Conservation (phyloP, 2,888 invertebrate genomes). For the Formica aserva region DNA sequence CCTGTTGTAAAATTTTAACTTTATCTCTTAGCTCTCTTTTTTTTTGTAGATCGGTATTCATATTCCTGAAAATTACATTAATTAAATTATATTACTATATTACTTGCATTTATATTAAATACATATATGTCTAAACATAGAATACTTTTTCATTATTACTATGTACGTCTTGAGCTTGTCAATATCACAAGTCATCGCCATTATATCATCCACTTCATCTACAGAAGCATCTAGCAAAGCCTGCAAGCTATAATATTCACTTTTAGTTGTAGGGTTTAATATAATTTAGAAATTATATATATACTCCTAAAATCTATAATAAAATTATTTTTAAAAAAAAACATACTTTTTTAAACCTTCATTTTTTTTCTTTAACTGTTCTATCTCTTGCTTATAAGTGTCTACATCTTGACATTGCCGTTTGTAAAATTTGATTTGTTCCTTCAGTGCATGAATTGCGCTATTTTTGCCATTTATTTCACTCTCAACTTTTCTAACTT, state of each 20-base stretch:
- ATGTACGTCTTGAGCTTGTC: slow-evolving; percentile 85
- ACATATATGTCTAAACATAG: slow-evolving; percentile 8
- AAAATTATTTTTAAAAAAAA: not conserved
- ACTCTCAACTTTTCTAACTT: slow-evolving; percentile 77
- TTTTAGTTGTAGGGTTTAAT: slow-evolving; percentile 77
- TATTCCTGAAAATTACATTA: slow-evolving; percentile 64
- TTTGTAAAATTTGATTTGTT: slow-evolving; percentile 87
- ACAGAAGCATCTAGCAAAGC: slow-evolving; percentile 88
- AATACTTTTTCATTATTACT: slow-evolving; percentile 70
- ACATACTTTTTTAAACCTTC: slow-evolving; percentile 79
- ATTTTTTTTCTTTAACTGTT: slow-evolving; percentile 83
- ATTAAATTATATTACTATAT: slow-evolving; percentile 12
- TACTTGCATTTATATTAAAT: not conserved
- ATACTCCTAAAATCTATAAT: not conserved
- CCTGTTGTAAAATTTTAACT: slow-evolving; percentile 65
- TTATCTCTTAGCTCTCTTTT: slow-evolving; percentile 62
- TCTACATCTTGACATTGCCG: slow-evolving; percentile 83
- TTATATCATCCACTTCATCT: slow-evolving; percentile 89
- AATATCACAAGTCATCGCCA: slow-evolving; percentile 87
- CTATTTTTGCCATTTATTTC: slow-evolving; percentile 84
- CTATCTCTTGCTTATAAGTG: slow-evolving; percentile 84
- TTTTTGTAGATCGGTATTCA: slow-evolving; percentile 55
- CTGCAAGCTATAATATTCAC: slow-evolving; percentile 83
- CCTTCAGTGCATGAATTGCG: slow-evolving; percentile 87
- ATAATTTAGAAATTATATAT: slow-evolving; percentile 62